A percentile compares a stretch with the other conserved stretches of the same genome.
Conservation (phyloP, 2,888 invertebrate species). For the Patella ulyssiponensis region DNA sequence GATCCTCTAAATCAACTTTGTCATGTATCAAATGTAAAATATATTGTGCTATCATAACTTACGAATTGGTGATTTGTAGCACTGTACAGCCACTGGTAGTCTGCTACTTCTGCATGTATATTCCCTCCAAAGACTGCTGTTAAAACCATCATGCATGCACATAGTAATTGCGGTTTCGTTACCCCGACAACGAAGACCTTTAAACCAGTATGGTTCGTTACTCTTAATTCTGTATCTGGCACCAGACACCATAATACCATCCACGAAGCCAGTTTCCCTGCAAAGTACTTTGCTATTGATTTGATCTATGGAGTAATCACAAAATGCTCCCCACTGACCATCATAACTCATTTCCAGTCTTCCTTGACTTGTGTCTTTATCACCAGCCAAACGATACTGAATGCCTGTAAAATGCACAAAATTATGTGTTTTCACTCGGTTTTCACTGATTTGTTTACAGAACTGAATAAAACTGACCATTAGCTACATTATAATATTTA, state of each 20-base stretch:
- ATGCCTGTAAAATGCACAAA: slow-evolving; percentile 31
- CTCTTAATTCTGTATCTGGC: slow-evolving; percentile 42
- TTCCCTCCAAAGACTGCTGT: slow-evolving; percentile 18
- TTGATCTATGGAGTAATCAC: slow-evolving; percentile 52
- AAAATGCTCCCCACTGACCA: slow-evolving; percentile 57
- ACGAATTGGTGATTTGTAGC: slow-evolving; percentile 35
- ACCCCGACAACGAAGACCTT: slow-evolving; percentile 47
- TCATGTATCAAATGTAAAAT: too few species aligned
- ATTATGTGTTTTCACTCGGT: too few species aligned
- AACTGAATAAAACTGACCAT: too few species aligned
- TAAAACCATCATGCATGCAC: slow-evolving; percentile 55
- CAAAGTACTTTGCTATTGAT: slow-evolving; percentile 56
- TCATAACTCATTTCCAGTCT: slow-evolving; percentile 55
- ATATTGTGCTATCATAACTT: too few species aligned
- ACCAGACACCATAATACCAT: slow-evolving; percentile 28
- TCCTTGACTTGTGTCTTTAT: slow-evolving; percentile 40
- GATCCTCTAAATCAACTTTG: too few species aligned
- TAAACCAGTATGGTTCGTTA: slow-evolving; percentile 45
- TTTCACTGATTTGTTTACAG: too few species aligned
- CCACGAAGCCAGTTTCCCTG: slow-evolving; percentile 38
- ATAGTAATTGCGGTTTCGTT: slow-evolving; percentile 46
- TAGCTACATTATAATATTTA: too few species aligned
- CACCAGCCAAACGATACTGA: slow-evolving; percentile 46
- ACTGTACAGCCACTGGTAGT: slow-evolving; percentile 42
- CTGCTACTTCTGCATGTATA: too few species aligned